Percentiles rank a stretch among this genome's conserved stretches.
phyloP scores from a whole-genome alignment of 2,797 vertebrate genomes.

The Margarornis squamiger region DNA sequence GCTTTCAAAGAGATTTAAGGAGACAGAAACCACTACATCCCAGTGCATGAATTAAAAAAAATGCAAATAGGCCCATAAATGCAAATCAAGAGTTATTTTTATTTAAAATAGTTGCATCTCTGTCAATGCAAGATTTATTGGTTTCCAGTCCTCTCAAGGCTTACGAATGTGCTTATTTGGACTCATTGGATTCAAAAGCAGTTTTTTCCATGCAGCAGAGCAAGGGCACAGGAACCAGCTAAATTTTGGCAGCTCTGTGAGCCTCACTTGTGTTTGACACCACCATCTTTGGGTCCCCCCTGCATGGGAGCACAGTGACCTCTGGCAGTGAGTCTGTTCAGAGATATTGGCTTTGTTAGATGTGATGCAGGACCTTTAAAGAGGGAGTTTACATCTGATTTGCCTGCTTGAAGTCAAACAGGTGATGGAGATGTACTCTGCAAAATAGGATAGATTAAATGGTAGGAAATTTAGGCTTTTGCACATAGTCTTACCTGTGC shows the following conservation, averaged over 20 bases:
- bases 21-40: conserved; percentile 8
- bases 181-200: not conserved
- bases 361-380: not conserved
- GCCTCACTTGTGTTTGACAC: not conserved
- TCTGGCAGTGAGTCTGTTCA: not conserved
- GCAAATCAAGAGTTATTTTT: conserved; percentile 11
- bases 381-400: not conserved
- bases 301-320: accelerated
- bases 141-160: not conserved
- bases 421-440: not conserved
- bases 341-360: not conserved
- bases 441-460: not conserved
- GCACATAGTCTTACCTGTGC: accelerated
- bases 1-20: conserved; percentile 1
- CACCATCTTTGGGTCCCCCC: not conserved
- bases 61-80: conserved; percentile 8
- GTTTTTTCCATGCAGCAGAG: not conserved
- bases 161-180: not conserved
- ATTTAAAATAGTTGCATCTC: not conserved
- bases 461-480: not conserved
- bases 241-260: not conserved
- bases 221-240: not conserved
- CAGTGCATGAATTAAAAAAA: conserved; percentile 28
- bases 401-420: not conserved
- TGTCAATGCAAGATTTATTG: not conserved